phyloP scores from a whole-genome alignment of 1,140 invertebrate species.

The Drosophila virilis region DNA sequence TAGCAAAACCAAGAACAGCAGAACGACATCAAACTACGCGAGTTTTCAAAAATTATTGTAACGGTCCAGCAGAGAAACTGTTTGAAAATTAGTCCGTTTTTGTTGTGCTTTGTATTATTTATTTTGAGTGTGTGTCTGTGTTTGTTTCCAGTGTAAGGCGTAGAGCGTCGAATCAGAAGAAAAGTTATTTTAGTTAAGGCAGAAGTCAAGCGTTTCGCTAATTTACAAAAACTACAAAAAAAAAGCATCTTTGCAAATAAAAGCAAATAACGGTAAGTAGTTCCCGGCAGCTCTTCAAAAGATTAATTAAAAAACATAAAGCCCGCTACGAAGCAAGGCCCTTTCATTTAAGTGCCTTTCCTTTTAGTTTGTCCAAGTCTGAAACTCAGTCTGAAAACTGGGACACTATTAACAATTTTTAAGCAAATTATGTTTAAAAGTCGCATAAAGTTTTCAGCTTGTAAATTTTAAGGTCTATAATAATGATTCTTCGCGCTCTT shows the following conservation, averaged over 20 bases:
- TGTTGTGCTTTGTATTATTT: neutral
- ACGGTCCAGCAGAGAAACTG: neutral
- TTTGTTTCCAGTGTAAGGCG: neutral
- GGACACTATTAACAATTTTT: neutral
- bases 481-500: too few relatives aligned
- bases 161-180: neutral
- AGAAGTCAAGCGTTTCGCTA: neutral
- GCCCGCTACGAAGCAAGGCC: neutral
- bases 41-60: constrained; percentile 1
- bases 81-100: neutral
- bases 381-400: neutral
- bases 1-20: too few relatives aligned
- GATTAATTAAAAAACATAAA: constrained; percentile 2
- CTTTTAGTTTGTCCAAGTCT: neutral
- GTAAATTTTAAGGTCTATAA: too few relatives aligned
- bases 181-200: neutral
- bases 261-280: neutral
- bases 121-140: neutral
- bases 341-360: neutral
- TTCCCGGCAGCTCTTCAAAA: neutral
- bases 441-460: too few relatives aligned
- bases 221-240: neutral
- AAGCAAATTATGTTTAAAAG: too few relatives aligned
- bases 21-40: neutral
- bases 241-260: neutral